Base-by-base conservation (phyloP, 2,113 vertebrate species). In the Acrocephalus arundinaceus region DNA sequence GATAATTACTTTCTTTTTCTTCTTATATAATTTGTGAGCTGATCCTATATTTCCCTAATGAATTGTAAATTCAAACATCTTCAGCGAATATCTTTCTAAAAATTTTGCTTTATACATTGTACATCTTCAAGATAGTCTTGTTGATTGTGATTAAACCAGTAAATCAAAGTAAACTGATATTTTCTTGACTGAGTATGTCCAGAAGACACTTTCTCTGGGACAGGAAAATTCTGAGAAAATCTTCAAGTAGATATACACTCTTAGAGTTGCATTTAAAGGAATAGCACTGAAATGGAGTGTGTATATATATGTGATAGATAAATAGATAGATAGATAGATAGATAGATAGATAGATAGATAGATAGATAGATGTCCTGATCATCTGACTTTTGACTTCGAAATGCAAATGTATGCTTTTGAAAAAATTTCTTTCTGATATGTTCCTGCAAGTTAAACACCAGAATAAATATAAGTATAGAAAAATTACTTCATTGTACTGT, bases 321-420 rank as follows among this genome's bases (percentile, higher is more conserved):
- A 8, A 35, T 35, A 35, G 35, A 41, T 30, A 30, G 31, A 54
- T 13, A 13, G 31, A 14, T 24, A 39, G 37, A 39, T 39, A 39
- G 37, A 41, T 30, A 30, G 31, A 54, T 13, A 13, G 31, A 14
- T 24, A 35, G 35, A 39, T 39, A 9, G 37, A 39, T 39, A 39
- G 37, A 41, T 21, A 30, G 31, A 54, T 13, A 13, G 31, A 14
- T 24, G 14, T 23, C 37, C 8, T 11, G 7, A 27, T 5, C 9
- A 45, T 25, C 25, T 58, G 13, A 17, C 9, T 16, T 72, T 58
- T 86, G 39, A 54, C 30, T 63, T 89, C 31, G n/a, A 67, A 67
- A 62, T 8, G 9, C 1, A 33, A 0, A 2, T 15, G 2, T 43
- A 52, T 39, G 9, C 3, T 51, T 71, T 79, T 68, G 27, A 30